Conservation (phyloP, 2,888 invertebrate genomes). For the Myopa tessellatipennis region DNA sequence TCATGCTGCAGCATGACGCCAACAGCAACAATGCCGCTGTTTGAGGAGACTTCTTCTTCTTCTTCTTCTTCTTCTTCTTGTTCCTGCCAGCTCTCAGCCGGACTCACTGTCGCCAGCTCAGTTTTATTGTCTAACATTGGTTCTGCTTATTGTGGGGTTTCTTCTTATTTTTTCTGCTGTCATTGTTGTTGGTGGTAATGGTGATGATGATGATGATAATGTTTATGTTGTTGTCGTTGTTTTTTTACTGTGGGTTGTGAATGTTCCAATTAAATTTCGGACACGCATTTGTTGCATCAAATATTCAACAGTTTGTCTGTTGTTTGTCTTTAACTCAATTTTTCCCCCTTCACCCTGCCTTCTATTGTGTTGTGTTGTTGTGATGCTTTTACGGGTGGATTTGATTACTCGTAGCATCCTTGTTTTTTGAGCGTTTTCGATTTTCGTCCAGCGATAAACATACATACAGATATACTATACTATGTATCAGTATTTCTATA, state of each 20-base stretch:
- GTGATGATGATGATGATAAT: background rate
- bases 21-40: constrained; percentile 13
- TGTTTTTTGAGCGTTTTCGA: no score
- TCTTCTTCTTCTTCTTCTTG: background rate
- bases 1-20: constrained; percentile 23
- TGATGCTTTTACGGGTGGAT: no score
- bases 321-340: background rate
- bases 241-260: background rate
- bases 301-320: constrained; percentile 32
- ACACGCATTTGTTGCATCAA: constrained; percentile 23
- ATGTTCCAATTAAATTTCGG: constrained; percentile 26
- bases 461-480: no score
- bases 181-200: constrained; percentile 7
- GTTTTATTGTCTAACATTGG: background rate
- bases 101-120: constrained; percentile 24
- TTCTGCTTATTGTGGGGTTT: background rate
- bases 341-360: background rate
- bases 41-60: background rate
- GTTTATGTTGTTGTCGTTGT: background rate
- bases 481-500: no score
- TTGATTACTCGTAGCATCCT: no score
- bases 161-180: background rate
- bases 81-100: background rate
- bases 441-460: no score
- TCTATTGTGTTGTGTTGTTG: background rate